Evolutionary conservation across 2,113 vertebrate genomes (phyloP), one percentile per base, ranked within the genome.

Genomic region (Puntigrus tetrazona): DNA sequence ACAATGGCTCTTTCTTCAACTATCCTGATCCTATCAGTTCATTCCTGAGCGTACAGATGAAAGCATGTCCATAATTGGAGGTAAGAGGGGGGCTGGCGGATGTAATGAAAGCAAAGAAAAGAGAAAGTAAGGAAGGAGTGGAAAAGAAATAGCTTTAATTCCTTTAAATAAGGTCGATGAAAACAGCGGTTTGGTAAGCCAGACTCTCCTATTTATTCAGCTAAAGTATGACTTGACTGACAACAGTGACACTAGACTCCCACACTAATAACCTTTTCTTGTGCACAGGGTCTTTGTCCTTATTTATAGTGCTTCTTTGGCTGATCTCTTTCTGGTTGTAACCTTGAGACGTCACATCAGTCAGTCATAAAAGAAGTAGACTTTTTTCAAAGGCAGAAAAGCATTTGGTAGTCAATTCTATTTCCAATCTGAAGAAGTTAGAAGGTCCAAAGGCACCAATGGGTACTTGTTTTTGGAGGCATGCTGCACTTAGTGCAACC

Each of bases 1-100:
- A 94, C 92, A 94, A 92, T 93, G 91, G 86, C 87, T 90, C 93
- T 92, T 94, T 95, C 92, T 94, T 94, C 90, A 90, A 92, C 91
- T 91, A 88, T 93, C 90, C 92, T 89, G 93, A 95, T 94, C 91
- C 91, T 93, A 94, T 95, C 94, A 89, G 91, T 91, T 90, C 89
- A 94, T 94, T 94, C 91, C 92, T 93, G 92, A 92, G 91, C 22
- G 5, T 87, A 85, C 89, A 92, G 93, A 94, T 95, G 93, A 95
- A 95, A 94, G 94, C 90, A 89, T 87, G 86, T 82, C 90, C 92
- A 92, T 94, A 93, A 95, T 92, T 92, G 91, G 91, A 92, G 91
- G 91, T 88, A 70, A 92, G 81, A 81, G 61, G 50, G 81, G n/a
- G n/a, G 81, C 31, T 89, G 91, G 90, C 86, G 89, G 90, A 93